A percentile compares a stretch with the other conserved stretches of the same genome.
Conservation (phyloP, 2,888 invertebrate genomes). For the Calameuta filiformis region DNA sequence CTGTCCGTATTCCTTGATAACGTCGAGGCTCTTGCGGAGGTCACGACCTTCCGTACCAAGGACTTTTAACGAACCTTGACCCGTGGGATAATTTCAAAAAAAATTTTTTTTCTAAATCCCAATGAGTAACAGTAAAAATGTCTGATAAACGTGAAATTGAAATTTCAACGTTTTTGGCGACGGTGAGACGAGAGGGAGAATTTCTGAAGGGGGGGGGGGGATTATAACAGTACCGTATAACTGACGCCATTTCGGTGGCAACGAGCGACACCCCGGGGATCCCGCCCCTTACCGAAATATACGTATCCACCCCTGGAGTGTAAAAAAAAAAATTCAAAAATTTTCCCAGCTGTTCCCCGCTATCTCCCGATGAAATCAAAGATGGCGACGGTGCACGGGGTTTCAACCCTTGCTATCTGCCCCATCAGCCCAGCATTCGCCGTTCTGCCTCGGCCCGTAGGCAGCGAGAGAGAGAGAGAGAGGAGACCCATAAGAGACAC, state of each 20-base stretch:
- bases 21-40: background rate
- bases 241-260: slow-evolving; percentile 1
- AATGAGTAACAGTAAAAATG: background rate
- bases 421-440: slow-evolving; percentile 32
- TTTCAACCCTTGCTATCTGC: slow-evolving; percentile 64
- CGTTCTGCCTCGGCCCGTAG: slow-evolving; percentile 21
- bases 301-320: background rate
- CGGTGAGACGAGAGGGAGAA: background rate
- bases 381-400: slow-evolving; percentile 49
- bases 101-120: too few species aligned
- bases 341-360: slow-evolving; percentile 62
- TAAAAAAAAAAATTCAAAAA: slow-evolving; percentile 39
- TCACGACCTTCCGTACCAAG: background rate
- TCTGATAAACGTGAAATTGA: background rate
- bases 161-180: background rate
- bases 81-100: background rate
- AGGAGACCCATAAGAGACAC: background rate
- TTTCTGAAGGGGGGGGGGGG: background rate
- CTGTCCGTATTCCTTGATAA: background rate
- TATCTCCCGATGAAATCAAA: slow-evolving; percentile 57
- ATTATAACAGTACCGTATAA: background rate
- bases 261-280: background rate
- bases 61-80: background rate
- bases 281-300: background rate
- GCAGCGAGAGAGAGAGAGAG: background rate